Evolutionary conservation across 2,888 invertebrate species (phyloP).

Genomic region (Serripes groenlandicus): DNA sequence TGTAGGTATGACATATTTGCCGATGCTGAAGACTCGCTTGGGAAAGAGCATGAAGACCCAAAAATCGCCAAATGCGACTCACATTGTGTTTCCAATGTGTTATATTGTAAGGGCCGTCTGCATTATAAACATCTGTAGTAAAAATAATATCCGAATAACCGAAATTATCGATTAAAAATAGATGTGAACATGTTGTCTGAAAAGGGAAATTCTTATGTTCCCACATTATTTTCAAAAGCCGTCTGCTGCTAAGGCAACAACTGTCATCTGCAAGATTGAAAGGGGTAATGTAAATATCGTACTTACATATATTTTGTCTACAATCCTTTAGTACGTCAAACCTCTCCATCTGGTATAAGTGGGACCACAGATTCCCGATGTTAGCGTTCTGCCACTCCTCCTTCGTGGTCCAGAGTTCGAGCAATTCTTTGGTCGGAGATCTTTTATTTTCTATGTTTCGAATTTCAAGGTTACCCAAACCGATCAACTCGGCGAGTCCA

Average conservation of each 20-base stretch:
- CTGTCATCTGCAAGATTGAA: no score
- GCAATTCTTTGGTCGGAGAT: slow-evolving; percentile 52
- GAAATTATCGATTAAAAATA: no score
- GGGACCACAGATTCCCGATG: slow-evolving; percentile 59
- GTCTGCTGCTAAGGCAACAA: background rate
- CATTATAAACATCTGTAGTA: no score
- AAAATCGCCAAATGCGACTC: no score
- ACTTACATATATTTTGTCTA: slow-evolving; percentile 59
- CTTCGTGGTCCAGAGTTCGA: slow-evolving; percentile 56
- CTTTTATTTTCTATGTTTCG: slow-evolving; percentile 47
- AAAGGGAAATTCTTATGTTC: background rate
- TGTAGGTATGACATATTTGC: no score
- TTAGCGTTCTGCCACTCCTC: slow-evolving; percentile 33
- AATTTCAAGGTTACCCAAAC: slow-evolving; percentile 60
- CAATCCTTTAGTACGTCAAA: slow-evolving; percentile 64
- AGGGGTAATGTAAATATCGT: background rate
- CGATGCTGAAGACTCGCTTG: no score
- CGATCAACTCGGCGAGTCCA: slow-evolving; percentile 67
- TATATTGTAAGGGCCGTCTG: no score
- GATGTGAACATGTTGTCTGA: no score
- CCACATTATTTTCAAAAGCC: background rate
- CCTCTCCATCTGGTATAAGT: slow-evolving; percentile 57
- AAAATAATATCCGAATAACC: no score
- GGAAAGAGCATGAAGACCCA: no score
- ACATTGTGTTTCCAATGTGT: no score